Evolutionary conservation across 2,113 vertebrate species (phyloP).

Genomic region (Phaethon lepturus): DNA sequence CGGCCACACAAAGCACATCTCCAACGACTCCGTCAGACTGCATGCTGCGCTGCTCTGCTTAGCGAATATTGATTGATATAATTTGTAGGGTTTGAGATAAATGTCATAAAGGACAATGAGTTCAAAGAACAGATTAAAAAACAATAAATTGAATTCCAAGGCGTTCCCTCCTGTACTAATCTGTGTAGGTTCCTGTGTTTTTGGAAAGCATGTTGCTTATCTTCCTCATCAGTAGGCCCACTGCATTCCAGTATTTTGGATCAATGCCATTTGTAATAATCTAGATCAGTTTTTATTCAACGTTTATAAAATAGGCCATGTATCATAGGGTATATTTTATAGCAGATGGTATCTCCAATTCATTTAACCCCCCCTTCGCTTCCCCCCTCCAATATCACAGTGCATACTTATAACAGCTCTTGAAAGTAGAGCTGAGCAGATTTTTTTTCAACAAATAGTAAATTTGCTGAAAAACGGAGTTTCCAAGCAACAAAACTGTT

Average conservation of each 20-base stretch:
- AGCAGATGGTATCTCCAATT: slow-evolving; percentile 67
- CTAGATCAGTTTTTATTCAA: slow-evolving; percentile 67
- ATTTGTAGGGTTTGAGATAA: slow-evolving; percentile 60
- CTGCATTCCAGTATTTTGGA: slow-evolving; percentile 71
- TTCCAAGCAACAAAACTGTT: slow-evolving; percentile 50
- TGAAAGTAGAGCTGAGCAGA: slow-evolving; percentile 11
- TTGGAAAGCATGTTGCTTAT: slow-evolving; percentile 77
- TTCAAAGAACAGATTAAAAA: slow-evolving; percentile 75
- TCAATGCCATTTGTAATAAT: slow-evolving; percentile 67
- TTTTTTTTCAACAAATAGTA: slow-evolving; percentile 49
- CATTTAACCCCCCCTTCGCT: slow-evolving; percentile 19
- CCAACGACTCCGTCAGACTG: not conserved
- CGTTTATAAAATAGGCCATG: slow-evolving; percentile 59
- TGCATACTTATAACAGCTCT: slow-evolving; percentile 11
- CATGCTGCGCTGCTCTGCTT: not conserved
- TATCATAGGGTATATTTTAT: slow-evolving; percentile 61
- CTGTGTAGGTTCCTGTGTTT: slow-evolving; percentile 78
- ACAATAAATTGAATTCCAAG: slow-evolving; percentile 74
- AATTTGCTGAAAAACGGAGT: slow-evolving; percentile 42
- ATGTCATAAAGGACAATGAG: slow-evolving; percentile 79
- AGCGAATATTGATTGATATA: slow-evolving; percentile 32
- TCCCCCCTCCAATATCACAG: slow-evolving; percentile 37
- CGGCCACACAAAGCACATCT: slow-evolving; percentile 4
- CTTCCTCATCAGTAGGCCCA: slow-evolving; percentile 70
- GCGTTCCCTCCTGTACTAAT: slow-evolving; percentile 76